Evolutionary conservation across 2,888 invertebrate genomes (phyloP).

Genomic region (Campaea margaritaria): DNA sequence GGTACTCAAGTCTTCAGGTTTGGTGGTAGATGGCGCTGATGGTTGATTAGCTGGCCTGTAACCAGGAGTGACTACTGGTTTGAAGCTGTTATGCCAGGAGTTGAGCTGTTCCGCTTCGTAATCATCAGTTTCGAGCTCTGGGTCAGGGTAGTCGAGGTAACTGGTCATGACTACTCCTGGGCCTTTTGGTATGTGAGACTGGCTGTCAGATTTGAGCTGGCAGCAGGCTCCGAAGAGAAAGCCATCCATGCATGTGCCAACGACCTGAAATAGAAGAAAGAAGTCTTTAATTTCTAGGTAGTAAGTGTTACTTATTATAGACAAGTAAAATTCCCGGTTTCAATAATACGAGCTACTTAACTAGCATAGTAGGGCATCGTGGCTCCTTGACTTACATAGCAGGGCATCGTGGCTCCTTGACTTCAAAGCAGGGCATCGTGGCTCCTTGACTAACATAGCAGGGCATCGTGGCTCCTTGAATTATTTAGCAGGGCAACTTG

Average conservation of each 20-base stretch:
- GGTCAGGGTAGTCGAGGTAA: slow-evolving; percentile 76
- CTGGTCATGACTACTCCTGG: slow-evolving; percentile 81
- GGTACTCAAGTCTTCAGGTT: slow-evolving; percentile 63
- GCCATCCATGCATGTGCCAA: slow-evolving; percentile 96
- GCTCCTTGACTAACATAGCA: too few relatives aligned
- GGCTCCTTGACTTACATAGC: too few relatives aligned
- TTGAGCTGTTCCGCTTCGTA: slow-evolving; percentile 73
- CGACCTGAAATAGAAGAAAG: slow-evolving; percentile 68
- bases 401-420: too few relatives aligned
- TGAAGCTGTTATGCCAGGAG: slow-evolving; percentile 77
- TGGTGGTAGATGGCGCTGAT: slow-evolving; percentile 54
- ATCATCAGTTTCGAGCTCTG: slow-evolving; percentile 70
- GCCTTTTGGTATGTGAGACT: slow-evolving; percentile 79
- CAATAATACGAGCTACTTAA: too few relatives aligned
- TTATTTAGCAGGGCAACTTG: too few relatives aligned
- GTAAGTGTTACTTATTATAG: not conserved
- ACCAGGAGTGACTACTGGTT: slow-evolving; percentile 78
- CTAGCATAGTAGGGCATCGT: too few relatives aligned
- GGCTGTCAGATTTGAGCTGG: slow-evolving; percentile 85
- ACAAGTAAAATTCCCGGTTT: too few relatives aligned
- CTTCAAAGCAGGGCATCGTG: too few relatives aligned
- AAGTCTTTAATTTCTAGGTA: too few relatives aligned
- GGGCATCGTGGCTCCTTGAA: too few relatives aligned
- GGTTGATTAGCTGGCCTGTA: slow-evolving; percentile 63
- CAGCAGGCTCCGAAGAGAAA: slow-evolving; percentile 97